Evolutionary conservation across 2,888 invertebrate species (phyloP).

Genomic region (Microplitis manilae): DNA sequence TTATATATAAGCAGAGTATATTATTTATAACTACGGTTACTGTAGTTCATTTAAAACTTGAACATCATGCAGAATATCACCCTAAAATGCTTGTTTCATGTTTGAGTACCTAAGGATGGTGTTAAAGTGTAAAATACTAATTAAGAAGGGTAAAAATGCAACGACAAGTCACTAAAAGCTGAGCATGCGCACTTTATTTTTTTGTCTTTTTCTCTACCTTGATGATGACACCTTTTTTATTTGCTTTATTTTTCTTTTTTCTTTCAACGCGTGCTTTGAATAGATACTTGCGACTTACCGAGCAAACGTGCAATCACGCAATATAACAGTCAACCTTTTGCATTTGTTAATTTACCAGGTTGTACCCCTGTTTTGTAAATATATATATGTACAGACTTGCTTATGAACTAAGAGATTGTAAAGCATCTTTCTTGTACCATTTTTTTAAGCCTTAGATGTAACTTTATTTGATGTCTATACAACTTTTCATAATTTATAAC

Average conservation of each 20-base stretch:
- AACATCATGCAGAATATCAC: neutral
- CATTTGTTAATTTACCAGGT: slow-evolving; percentile 37
- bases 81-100: slow-evolving; percentile 42
- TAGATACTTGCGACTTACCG: slow-evolving; percentile 65
- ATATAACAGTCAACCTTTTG: slow-evolving; percentile 42
- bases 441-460: neutral
- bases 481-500: neutral
- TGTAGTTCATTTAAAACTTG: neutral
- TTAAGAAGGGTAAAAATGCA: slow-evolving; percentile 67
- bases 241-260: slow-evolving; percentile 32
- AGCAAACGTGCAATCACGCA: slow-evolving; percentile 61
- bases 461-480: slow-evolving; percentile 17
- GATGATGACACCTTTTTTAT: slow-evolving; percentile 59
- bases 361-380: slow-evolving; percentile 21
- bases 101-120: slow-evolving; percentile 61
- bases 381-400: slow-evolving; percentile 9
- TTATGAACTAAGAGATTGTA: neutral
- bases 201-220: slow-evolving; percentile 28
- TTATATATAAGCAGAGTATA: slow-evolving; percentile 5
- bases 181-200: slow-evolving; percentile 30
- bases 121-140: slow-evolving; percentile 71
- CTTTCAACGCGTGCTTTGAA: slow-evolving; percentile 69
- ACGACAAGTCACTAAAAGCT: slow-evolving; percentile 60
- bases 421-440: slow-evolving; percentile 7
- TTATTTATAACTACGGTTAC: slow-evolving; percentile 7